phyloP scores from a whole-genome alignment of 2,888 invertebrate species.

The Pyrocoelia pectoralis region DNA sequence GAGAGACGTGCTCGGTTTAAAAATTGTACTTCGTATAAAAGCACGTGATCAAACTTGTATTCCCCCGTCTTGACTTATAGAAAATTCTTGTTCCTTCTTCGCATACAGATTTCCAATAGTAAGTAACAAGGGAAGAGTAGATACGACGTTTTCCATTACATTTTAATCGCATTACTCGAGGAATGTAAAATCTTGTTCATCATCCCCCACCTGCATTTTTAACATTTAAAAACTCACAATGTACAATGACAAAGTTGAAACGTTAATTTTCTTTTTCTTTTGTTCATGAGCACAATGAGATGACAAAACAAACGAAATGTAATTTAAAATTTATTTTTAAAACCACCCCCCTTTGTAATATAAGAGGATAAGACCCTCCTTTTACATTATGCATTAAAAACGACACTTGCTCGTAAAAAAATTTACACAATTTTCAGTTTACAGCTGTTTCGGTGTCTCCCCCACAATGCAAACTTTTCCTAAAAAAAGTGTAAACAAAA shows the following conservation, averaged over 20 bases:
- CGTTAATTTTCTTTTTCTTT: background rate
- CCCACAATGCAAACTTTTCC: too few species aligned
- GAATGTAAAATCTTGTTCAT: background rate
- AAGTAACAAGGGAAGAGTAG: too few species aligned
- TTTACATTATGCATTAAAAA: too few species aligned
- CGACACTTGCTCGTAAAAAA: too few species aligned
- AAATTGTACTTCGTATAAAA: background rate
- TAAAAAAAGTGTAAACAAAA: too few species aligned
- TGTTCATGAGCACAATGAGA: background rate
- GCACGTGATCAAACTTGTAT: background rate
- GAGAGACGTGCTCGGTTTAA: background rate
- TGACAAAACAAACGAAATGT: too few species aligned
- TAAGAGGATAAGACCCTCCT: too few species aligned
- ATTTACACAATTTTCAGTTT: too few species aligned
- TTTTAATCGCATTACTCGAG: background rate
- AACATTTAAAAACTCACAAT: background rate
- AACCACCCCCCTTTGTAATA: background rate
- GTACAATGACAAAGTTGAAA: conserved; percentile 1
- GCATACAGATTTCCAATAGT: too few species aligned
- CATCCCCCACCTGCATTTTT: background rate
- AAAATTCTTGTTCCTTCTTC: background rate
- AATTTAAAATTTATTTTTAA: background rate
- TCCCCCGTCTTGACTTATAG: background rate
- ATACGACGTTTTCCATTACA: background rate
- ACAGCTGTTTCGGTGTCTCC: too few species aligned